Percentiles rank a stretch among this genome's conserved stretches.
Evolutionary conservation across 1,140 invertebrate genomes (phyloP).

Genomic region (Cotesia chilonis): DNA sequence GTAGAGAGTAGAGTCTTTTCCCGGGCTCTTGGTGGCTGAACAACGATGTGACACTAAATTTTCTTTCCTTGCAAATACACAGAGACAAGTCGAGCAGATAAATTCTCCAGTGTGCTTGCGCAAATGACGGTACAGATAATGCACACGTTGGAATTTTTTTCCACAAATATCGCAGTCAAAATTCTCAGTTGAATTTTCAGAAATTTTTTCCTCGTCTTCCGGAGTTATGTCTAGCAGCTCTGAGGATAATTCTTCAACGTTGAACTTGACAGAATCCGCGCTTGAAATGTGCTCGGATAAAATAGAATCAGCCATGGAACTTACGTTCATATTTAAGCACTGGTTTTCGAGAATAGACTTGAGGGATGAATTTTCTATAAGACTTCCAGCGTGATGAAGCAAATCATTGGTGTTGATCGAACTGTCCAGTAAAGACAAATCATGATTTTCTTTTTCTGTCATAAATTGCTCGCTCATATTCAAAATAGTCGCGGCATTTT

Average conservation of each 20-base stretch:
- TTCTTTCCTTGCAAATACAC: slow-evolving; percentile 46
- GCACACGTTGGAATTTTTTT: slow-evolving; percentile 58
- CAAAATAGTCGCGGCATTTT: slow-evolving; percentile 37
- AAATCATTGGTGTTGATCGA: slow-evolving; percentile 40
- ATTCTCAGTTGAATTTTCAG: slow-evolving; percentile 25
- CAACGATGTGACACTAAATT: slow-evolving; percentile 42
- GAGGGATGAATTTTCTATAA: slow-evolving; percentile 39
- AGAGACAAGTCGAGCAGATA: slow-evolving; percentile 52
- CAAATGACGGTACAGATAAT: slow-evolving; percentile 63
- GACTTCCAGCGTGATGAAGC: slow-evolving; percentile 34
- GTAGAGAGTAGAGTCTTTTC: slow-evolving; percentile 24
- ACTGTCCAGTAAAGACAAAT: slow-evolving; percentile 37
- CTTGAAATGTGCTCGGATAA: slow-evolving; percentile 38
- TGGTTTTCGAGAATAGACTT: slow-evolving; percentile 42
- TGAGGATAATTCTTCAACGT: slow-evolving; percentile 40
- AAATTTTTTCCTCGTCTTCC: slow-evolving; percentile 32
- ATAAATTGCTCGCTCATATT: slow-evolving; percentile 35
- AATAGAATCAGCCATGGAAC: slow-evolving; percentile 38
- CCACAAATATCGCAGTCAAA: slow-evolving; percentile 64
- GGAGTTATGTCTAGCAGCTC: slow-evolving; percentile 40
- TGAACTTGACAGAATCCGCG: slow-evolving; percentile 38
- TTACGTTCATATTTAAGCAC: slow-evolving; percentile 38
- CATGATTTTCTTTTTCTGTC: slow-evolving; percentile 34
- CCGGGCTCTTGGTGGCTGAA: neutral
- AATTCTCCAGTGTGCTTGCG: slow-evolving; percentile 64